Percentiles rank a stretch among this genome's conserved stretches.
Evolutionary conservation across 2,888 invertebrate genomes (phyloP).

Genomic region (Caenorhabditis doughertyi): DNA sequence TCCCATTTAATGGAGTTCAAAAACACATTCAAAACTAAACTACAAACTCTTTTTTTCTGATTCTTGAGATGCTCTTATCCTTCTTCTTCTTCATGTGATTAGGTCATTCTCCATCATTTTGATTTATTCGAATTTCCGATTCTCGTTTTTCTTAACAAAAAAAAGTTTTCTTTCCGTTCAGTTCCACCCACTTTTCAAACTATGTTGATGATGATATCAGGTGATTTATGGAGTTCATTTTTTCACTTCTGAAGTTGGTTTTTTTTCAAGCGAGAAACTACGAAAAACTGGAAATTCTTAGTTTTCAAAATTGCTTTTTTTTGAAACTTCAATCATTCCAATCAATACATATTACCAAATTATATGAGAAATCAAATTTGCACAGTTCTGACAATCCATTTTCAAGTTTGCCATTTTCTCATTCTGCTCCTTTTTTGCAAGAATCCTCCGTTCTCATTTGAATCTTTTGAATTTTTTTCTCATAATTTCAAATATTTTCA

Average conservation of each 20-base stretch:
- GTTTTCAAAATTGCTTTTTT: no score
- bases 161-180: conserved; percentile 19
- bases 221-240: conserved; percentile 18
- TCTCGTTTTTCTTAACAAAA: not conserved
- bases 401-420: not conserved
- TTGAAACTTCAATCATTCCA: no score
- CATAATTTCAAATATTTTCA: not conserved
- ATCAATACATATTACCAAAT: no score
- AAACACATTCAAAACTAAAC: not conserved
- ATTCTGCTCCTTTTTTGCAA: not conserved
- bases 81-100: conserved; percentile 5
- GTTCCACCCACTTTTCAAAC: conserved; percentile 30
- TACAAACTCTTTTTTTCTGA: conserved; percentile 5
- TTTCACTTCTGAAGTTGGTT: not conserved
- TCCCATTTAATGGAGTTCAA: not conserved
- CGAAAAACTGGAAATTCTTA: no score
- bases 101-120: conserved; percentile 31
- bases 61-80: not conserved
- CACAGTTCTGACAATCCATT: not conserved
- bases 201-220: conserved; percentile 20
- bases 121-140: conserved; percentile 49
- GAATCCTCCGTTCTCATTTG: not conserved
- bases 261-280: no score
- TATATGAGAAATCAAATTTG: not conserved
- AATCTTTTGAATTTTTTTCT: not conserved